Evolutionary conservation across 92 coral and sea anemone species (phyloP).

Genomic region (Epizoanthus ramosus): DNA sequence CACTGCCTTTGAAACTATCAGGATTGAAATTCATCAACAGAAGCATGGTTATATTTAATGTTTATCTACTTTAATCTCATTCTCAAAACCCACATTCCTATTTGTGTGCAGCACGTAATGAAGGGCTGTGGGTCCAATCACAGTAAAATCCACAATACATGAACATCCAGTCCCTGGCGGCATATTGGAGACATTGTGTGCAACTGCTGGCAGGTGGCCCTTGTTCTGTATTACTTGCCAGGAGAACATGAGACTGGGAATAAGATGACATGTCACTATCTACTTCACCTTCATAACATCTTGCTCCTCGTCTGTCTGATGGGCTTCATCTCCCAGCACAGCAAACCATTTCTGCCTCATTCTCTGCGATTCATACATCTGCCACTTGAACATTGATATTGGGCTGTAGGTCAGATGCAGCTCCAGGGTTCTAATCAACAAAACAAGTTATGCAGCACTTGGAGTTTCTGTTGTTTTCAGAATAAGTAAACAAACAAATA

Average conservation of each 20-base stretch:
- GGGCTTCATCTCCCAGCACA: slow-evolving; percentile 83
- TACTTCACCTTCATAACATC: slow-evolving; percentile 90
- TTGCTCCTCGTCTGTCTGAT: slow-evolving; percentile 96
- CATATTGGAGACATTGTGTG: not conserved
- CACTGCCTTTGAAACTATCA: too few relatives aligned
- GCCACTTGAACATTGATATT: slow-evolving; percentile 97
- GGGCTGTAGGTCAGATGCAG: slow-evolving; percentile 87
- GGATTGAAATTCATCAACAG: too few relatives aligned
- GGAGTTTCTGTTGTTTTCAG: not conserved
- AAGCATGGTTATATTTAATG: too few relatives aligned
- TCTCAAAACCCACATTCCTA: too few relatives aligned
- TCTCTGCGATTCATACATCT: slow-evolving; percentile 97
- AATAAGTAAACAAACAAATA: too few relatives aligned
- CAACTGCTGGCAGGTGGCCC: not conserved
- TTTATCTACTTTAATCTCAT: too few relatives aligned
- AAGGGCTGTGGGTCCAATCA: too few relatives aligned
- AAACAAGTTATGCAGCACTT: not conserved
- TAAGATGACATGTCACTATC: not conserved
- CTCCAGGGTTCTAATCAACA: slow-evolving; percentile 72
- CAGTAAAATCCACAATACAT: too few relatives aligned
- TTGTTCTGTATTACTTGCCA: not conserved
- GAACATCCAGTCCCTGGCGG: too few relatives aligned
- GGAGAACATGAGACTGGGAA: not conserved
- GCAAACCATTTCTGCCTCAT: slow-evolving; percentile 98
- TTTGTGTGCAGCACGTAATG: too few relatives aligned